These are phyloP conservation scores for Varecia variegata DNA, from an alignment of 2,797 vertebrate species.

Conservation along the genomic window DNA sequence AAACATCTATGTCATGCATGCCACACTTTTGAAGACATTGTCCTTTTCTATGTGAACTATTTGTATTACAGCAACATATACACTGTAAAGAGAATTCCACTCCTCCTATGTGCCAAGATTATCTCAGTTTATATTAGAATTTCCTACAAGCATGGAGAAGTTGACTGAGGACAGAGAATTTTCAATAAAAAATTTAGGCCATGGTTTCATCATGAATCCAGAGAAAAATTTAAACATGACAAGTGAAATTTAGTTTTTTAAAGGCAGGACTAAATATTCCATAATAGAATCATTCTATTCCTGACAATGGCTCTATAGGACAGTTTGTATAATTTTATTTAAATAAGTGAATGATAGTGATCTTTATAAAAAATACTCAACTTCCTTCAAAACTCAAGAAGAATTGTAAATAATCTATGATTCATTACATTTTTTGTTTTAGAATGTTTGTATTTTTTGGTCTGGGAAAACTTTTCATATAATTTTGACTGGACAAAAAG, in stretches of 20 bases:
- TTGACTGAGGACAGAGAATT: background rate
- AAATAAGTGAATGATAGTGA: background rate
- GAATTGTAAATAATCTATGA: background rate
- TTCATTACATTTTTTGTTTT: background rate
- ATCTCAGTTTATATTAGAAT: background rate
- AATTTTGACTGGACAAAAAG: background rate
- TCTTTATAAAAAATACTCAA: background rate
- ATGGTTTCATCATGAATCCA: background rate
- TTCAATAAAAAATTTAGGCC: background rate
- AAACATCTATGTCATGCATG: background rate
- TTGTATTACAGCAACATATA: background rate
- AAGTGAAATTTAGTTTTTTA: background rate
- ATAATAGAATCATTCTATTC: background rate
- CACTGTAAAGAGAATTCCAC: background rate
- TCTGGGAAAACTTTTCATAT: background rate
- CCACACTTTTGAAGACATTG: background rate
- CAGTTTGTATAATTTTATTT: background rate
- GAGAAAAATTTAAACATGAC: background rate
- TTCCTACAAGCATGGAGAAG: background rate
- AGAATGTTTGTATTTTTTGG: background rate
- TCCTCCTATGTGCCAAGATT: background rate
- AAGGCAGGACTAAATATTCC: background rate
- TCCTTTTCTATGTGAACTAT: background rate
- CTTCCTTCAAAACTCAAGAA: background rate
- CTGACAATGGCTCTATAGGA: background rate